Base-by-base conservation (phyloP, 2,797 vertebrate species). In the Coracias cyanogaster region DNA sequence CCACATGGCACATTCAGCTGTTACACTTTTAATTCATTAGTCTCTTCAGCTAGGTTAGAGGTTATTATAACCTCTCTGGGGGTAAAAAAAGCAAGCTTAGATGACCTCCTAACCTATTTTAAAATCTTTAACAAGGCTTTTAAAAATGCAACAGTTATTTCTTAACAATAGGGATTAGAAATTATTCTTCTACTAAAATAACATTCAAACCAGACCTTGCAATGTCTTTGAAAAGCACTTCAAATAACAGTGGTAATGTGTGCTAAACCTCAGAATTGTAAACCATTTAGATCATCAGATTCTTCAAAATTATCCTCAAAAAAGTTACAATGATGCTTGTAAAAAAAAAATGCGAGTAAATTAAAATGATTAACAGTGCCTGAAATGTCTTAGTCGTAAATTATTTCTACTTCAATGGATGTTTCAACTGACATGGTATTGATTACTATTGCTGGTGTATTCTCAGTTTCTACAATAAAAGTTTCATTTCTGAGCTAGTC, bases 1-100 rank as follows among this genome's bases (percentile, higher is more conserved):
- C 91, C 73, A 88, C 85, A 17, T 0, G 0, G 48, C 25, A 18
- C 24, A 46, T 74, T 97, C 91, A 95, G 41, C 57, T 77, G 67
- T 87, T 88, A 54, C 2, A 31, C 41, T 97, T 96, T 49, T 88
- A 96, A 97, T 96, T 96, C 57, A 46, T 86, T 79, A 78, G 67
- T 94, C 82, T 60, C 92, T 92, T 73, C 67, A 93, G 26, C 39
- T 85, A 62, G 81, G 90, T 94, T 95, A 95, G 89, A 76, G 33
- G 21, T 95, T 97, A 93, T 76, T 93, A 89, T 83, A 96, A 70
- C 67, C 54, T 95, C 70, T 88, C 24, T 35, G 5, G 17, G 45
- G 45, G 16, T 21, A 57, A 95, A 76, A 76, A 66, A 69, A 72
- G 37, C 80, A 94, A 93, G 67, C 65, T 90, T 58, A 86, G 73